Conservation (phyloP, 2,113 vertebrate species). For the Labeo catla region DNA sequence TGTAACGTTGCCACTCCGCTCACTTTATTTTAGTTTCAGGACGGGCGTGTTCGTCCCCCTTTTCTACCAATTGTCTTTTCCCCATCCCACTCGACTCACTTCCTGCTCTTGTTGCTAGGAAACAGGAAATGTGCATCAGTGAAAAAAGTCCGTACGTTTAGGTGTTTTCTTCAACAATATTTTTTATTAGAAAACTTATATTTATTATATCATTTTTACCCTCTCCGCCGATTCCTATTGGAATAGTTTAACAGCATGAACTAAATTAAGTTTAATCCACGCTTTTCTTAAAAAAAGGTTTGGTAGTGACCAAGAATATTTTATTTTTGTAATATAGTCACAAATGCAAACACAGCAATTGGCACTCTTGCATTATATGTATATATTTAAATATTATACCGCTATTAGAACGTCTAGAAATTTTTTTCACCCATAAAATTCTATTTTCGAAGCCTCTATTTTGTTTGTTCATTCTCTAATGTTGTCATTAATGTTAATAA, state of each 20-base stretch:
- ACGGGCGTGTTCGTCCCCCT: slow-evolving; percentile 61
- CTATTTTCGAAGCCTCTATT: neutral
- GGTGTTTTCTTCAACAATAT: neutral
- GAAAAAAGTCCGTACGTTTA: slow-evolving; percentile 66
- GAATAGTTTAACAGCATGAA: neutral
- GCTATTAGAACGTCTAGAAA: neutral
- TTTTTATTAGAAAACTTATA: neutral
- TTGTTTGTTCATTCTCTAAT: neutral
- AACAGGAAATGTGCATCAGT: slow-evolving; percentile 81
- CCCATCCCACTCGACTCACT: slow-evolving; percentile 69
- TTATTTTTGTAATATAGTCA: neutral
- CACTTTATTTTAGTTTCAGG: slow-evolving; percentile 46
- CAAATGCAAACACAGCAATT: neutral
- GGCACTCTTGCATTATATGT: neutral
- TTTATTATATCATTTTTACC: neutral
- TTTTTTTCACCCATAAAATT: neutral
- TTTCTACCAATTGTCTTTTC: slow-evolving; percentile 70
- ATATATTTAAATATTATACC: neutral
- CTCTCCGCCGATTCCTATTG: neutral
- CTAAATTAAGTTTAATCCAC: neutral
- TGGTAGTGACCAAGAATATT: neutral
- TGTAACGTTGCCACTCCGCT: slow-evolving; percentile 21
- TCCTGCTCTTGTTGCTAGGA: slow-evolving; percentile 77
- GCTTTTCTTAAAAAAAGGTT: neutral
- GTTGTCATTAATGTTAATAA: neutral